phyloP scores from a whole-genome alignment of 2,888 invertebrate species.

The Spodoptera exigua region DNA sequence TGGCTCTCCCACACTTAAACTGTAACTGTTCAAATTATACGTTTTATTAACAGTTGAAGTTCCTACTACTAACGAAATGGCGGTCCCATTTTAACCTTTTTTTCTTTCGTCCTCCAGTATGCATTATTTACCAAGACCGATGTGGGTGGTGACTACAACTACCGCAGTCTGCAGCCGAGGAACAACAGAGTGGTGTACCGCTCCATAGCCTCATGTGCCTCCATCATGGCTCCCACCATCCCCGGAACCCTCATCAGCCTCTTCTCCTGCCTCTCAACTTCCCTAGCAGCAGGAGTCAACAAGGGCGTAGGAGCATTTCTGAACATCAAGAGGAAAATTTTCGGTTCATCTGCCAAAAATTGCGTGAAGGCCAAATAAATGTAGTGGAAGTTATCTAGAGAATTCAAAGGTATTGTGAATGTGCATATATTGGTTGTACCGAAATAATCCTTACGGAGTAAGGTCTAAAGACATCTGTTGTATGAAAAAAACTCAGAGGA shows the following conservation, averaged over 20 bases:
- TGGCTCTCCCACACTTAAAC: no score
- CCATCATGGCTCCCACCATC: slow-evolving; percentile 65
- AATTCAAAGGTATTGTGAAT: no score
- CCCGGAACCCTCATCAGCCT: slow-evolving; percentile 65
- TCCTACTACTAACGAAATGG: background rate
- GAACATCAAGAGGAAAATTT: slow-evolving; percentile 72
- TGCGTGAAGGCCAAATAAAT: slow-evolving; percentile 48
- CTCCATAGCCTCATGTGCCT: slow-evolving; percentile 72
- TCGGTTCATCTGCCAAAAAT: slow-evolving; percentile 61
- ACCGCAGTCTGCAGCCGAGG: slow-evolving; percentile 79
- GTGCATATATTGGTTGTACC: no score
- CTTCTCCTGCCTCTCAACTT: slow-evolving; percentile 67
- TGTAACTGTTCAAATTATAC: no score
- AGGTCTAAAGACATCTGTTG: no score
- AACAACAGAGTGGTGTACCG: slow-evolving; percentile 80
- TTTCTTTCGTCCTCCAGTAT: slow-evolving; percentile 67
- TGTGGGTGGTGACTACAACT: slow-evolving; percentile 81
- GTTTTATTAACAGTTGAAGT: background rate
- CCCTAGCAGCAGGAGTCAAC: slow-evolving; percentile 63
- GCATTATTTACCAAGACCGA: slow-evolving; percentile 74
- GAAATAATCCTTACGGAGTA: no score
- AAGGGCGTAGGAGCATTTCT: slow-evolving; percentile 70
- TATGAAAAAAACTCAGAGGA: no score
- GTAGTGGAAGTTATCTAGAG: background rate
- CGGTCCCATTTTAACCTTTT: background rate